These are phyloP conservation scores for Ametastegia equiseti DNA, from an alignment of 2,888 invertebrate genomes.

Conservation along the genomic window DNA sequence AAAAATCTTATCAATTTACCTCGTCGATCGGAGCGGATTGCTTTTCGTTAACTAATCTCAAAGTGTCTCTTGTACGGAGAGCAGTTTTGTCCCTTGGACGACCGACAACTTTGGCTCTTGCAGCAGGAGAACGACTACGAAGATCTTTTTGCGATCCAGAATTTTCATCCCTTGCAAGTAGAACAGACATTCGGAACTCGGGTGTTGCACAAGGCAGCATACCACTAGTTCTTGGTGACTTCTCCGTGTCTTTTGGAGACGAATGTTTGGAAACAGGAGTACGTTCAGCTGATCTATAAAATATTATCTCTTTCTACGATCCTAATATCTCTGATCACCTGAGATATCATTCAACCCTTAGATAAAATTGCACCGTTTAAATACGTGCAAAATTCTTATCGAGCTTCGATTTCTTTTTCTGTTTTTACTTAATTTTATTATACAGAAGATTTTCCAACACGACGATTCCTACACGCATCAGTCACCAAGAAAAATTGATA, in stretches of 20 bases:
- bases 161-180: conserved; percentile 83
- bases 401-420: neutral
- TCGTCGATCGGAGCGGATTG: conserved; percentile 69
- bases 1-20: conserved; percentile 59
- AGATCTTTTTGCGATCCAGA: conserved; percentile 70
- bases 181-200: conserved; percentile 86
- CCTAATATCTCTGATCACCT: neutral
- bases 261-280: conserved; percentile 69
- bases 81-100: conserved; percentile 71
- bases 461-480: conserved; percentile 23
- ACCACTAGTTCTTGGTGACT: conserved; percentile 67
- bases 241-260: conserved; percentile 68
- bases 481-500: conserved; percentile 48
- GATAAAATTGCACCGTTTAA: conserved; percentile 37
- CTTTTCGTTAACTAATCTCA: conserved; percentile 82
- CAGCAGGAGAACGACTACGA: conserved; percentile 69
- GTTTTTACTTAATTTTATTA: neutral
- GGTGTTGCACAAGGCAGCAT: conserved; percentile 72
- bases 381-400: neutral
- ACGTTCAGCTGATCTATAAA: conserved; percentile 68
- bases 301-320: conserved; percentile 44
- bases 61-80: conserved; percentile 76
- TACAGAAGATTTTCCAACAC: neutral
- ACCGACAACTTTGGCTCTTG: conserved; percentile 66
- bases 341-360: conserved; percentile 47